Conservation (phyloP, 2,113 vertebrate species). For the Myrmecophaga tridactyla region DNA sequence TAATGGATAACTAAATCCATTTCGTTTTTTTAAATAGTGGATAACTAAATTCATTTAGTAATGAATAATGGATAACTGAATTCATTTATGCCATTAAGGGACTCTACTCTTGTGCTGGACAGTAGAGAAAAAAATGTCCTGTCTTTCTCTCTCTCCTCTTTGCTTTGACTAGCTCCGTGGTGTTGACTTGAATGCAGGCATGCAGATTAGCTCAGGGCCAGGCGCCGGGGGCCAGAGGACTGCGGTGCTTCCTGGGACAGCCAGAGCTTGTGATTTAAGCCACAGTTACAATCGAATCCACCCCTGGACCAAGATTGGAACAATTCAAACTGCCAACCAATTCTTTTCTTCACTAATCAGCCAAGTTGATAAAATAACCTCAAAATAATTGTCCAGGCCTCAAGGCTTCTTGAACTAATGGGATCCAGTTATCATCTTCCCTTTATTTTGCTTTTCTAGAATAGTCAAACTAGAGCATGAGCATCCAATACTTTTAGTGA, state of each 20-base stretch:
- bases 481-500: background rate
- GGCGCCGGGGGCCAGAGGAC: background rate
- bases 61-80: background rate
- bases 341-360: constrained; percentile 49
- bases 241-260: background rate
- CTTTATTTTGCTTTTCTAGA: background rate
- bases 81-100: background rate
- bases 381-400: background rate
- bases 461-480: background rate
- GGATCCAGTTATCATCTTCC: background rate
- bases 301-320: background rate
- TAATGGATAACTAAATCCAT: background rate
- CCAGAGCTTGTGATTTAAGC: background rate
- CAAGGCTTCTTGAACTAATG: constrained; percentile 8
- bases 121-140: background rate
- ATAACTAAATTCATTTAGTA: background rate
- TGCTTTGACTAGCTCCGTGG: background rate
- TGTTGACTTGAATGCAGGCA: background rate
- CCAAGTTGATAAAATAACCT: constrained; percentile 35
- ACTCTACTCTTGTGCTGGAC: background rate
- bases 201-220: background rate
- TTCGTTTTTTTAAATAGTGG: background rate
- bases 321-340: background rate
- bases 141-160: background rate
- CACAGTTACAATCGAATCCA: background rate